A percentile compares a stretch with the other conserved stretches of the same genome.
These are phyloP conservation scores for Speoplatyrhinus poulsoni DNA, from an alignment of 2,113 vertebrate species.

Conservation along the genomic window DNA sequence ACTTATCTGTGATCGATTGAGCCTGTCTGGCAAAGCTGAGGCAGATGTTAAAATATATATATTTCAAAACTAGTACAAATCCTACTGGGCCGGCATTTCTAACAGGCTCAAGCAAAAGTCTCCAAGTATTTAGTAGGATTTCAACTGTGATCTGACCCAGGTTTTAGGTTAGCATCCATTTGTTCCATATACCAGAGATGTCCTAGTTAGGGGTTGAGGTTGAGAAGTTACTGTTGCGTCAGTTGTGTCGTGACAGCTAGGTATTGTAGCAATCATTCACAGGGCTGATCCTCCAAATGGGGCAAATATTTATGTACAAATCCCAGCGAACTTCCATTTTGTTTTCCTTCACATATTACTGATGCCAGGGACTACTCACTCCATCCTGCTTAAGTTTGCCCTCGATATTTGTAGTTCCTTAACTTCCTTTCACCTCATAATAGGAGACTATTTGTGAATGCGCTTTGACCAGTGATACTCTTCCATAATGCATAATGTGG, in stretches of 20 bases:
- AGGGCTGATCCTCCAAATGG: slow-evolving; percentile 16
- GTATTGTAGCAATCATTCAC: slow-evolving; percentile 6
- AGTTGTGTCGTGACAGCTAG: slow-evolving; percentile 2
- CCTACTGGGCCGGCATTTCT: slow-evolving; percentile 61
- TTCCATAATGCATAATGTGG: slow-evolving; percentile 67
- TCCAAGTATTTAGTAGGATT: slow-evolving; percentile 66
- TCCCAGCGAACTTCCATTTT: slow-evolving; percentile 1
- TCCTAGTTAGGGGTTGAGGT: background rate
- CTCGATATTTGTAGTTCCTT: too few relatives aligned
- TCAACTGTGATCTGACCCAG: slow-evolving; percentile 68
- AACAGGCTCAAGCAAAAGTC: slow-evolving; percentile 46
- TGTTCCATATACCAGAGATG: slow-evolving; percentile 33
- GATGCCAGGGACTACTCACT: slow-evolving; percentile 26
- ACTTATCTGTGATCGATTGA: slow-evolving; percentile 64
- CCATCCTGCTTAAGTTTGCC: background rate
- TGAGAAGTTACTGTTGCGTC: slow-evolving; percentile 1
- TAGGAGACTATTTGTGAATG: too few relatives aligned
- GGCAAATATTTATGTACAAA: slow-evolving; percentile 32
- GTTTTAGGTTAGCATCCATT: slow-evolving; percentile 32
- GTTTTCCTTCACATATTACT: background rate
- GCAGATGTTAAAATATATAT: slow-evolving; percentile 10
- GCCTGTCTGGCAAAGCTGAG: slow-evolving; percentile 53
- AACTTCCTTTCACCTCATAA: slow-evolving; percentile 20
- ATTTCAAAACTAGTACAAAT: slow-evolving; percentile 39
- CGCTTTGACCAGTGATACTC: slow-evolving; percentile 57